These are phyloP conservation scores for Erinaceus europaeus DNA, from an alignment of 2,113 vertebrate genomes.

Conservation along the genomic window DNA sequence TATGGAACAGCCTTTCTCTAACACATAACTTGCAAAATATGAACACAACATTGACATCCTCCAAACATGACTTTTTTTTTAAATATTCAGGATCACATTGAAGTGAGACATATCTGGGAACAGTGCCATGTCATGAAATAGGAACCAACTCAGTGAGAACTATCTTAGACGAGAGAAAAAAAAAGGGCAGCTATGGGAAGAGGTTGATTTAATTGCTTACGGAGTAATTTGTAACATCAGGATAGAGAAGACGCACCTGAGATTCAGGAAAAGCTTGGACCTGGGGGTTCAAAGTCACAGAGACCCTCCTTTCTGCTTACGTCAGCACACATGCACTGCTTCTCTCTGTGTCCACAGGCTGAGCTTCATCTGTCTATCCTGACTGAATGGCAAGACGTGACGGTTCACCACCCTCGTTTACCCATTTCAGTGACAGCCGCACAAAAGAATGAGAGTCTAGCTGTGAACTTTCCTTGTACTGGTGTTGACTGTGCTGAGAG, in stretches of 20 bases:
- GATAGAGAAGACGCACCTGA: not conserved
- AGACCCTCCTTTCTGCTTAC: not conserved
- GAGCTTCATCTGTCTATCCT: not conserved
- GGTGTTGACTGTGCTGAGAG: not conserved
- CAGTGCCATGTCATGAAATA: not conserved
- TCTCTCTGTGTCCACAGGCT: not conserved
- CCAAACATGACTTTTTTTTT: not conserved
- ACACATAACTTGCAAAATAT: not conserved
- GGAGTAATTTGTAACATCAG: not conserved
- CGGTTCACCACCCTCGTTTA: not conserved
- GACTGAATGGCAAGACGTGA: not conserved
- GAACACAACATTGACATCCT: not conserved
- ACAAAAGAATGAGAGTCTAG: not conserved
- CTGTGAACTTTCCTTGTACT: not conserved
- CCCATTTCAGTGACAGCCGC: not conserved
- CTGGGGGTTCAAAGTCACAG: not conserved
- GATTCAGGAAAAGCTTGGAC: not conserved
- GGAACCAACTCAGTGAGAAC: not conserved
- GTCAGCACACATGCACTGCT: not conserved
- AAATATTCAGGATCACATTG: not conserved
- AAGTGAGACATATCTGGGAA: not conserved
- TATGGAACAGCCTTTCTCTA: not conserved
- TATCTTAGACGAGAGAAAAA: not conserved
- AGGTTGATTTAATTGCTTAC: not conserved
- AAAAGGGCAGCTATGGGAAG: not conserved